A percentile compares a stretch with the other conserved stretches of the same genome.
These are phyloP conservation scores for Clarias gariepinus DNA, from an alignment of 2,113 vertebrate species.

Conservation along the genomic window DNA sequence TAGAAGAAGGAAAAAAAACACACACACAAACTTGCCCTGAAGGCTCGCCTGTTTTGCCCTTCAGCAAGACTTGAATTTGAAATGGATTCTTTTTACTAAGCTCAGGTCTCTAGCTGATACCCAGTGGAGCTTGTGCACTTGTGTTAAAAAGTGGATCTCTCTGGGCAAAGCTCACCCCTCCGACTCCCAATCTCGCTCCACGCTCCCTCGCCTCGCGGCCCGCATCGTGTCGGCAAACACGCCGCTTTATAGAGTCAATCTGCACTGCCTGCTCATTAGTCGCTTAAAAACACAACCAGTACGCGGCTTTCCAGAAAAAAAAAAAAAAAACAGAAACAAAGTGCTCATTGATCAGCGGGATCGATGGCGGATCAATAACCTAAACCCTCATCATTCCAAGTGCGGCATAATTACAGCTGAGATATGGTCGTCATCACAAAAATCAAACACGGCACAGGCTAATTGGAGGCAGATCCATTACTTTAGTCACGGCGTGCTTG, in stretches of 20 bases:
- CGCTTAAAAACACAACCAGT: slow-evolving; percentile 57
- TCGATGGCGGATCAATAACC: slow-evolving; percentile 78
- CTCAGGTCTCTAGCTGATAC: slow-evolving; percentile 56
- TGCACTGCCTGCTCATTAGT: slow-evolving; percentile 65
- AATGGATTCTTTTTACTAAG: slow-evolving; percentile 44
- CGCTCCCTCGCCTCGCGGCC: slow-evolving; percentile 49
- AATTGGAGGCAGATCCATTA: slow-evolving; percentile 70
- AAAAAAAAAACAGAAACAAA: slow-evolving; percentile 69
- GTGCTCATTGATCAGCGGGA: slow-evolving; percentile 75
- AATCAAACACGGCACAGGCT: slow-evolving; percentile 70
- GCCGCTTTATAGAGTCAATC: slow-evolving; percentile 58
- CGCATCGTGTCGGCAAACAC: slow-evolving; percentile 47
- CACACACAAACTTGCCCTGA: slow-evolving; percentile 30
- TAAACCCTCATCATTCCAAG: slow-evolving; percentile 79
- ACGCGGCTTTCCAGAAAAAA: slow-evolving; percentile 67
- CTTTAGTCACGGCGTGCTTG: slow-evolving; percentile 58
- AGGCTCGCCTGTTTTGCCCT: slow-evolving; percentile 45
- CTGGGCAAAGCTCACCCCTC: slow-evolving; percentile 36
- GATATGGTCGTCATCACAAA: slow-evolving; percentile 75
- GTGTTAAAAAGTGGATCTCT: slow-evolving; percentile 60
- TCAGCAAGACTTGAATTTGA: slow-evolving; percentile 52
- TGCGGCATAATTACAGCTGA: slow-evolving; percentile 74
- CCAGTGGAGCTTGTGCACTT: slow-evolving; percentile 57
- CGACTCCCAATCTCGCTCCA: slow-evolving; percentile 53
- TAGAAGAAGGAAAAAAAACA: slow-evolving; percentile 17